These are phyloP conservation scores for Bugula neritina DNA, from an alignment of 2,888 invertebrate species.

Conservation along the genomic window DNA sequence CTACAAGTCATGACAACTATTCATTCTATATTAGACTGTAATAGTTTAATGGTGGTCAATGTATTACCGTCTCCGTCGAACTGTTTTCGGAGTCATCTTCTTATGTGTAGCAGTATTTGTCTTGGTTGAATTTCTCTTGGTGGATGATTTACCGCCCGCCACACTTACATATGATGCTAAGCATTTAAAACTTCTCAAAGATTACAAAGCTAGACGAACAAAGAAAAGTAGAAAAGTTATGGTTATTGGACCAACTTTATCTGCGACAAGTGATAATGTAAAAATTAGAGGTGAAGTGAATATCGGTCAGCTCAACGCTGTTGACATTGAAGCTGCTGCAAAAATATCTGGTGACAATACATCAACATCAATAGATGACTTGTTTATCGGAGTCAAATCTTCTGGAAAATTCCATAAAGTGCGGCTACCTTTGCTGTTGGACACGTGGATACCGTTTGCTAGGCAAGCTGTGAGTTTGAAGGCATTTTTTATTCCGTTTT, in stretches of 20 bases:
- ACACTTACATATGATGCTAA: not conserved
- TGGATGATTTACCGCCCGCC: not conserved
- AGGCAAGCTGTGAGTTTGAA: constrained; percentile 79
- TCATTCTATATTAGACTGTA: too few relatives aligned
- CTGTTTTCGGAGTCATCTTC: not conserved
- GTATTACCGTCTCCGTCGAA: not conserved
- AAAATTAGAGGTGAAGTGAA: too few relatives aligned
- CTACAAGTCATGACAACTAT: too few relatives aligned
- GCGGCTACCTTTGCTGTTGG: constrained; percentile 77
- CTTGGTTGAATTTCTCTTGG: not conserved
- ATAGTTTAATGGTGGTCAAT: not conserved
- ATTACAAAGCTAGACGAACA: not conserved
- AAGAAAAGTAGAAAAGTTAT: constrained; percentile 7
- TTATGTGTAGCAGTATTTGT: not conserved
- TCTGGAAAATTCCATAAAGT: constrained; percentile 78
- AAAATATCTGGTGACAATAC: not conserved
- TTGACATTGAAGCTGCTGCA: not conserved
- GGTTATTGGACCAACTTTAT: not conserved
- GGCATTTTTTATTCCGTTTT: too few relatives aligned
- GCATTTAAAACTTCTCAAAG: not conserved
- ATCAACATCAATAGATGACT: constrained; percentile 57
- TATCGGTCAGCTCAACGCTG: not conserved
- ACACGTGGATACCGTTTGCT: constrained; percentile 91
- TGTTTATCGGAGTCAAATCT: constrained; percentile 93
- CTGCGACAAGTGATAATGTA: too few relatives aligned